A percentile compares a stretch with the other conserved stretches of the same genome.
Evolutionary conservation across 2,113 vertebrate species (phyloP).

Genomic region (Brevimyrus niger): DNA sequence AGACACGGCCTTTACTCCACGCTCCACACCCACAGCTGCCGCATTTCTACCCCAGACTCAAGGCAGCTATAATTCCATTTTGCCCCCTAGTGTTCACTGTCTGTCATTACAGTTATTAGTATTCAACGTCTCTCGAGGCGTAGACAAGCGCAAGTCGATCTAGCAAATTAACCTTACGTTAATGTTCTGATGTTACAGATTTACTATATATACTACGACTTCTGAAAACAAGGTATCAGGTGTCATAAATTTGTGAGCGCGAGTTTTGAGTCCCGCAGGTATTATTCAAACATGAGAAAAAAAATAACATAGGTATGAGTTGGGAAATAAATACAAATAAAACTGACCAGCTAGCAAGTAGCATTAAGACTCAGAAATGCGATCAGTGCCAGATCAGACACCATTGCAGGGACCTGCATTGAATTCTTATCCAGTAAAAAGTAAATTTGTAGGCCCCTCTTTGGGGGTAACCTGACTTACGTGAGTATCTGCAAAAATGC

Average conservation of each 20-base stretch:
- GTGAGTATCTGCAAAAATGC: neutral
- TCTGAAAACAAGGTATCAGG: neutral
- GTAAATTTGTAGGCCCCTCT: neutral
- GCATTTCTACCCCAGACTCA: neutral
- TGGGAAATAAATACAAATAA: neutral
- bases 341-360: neutral
- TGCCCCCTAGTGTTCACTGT: slow-evolving; percentile 9
- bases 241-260: neutral
- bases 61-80: neutral
- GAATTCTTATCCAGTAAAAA: neutral
- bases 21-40: neutral
- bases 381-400: neutral
- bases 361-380: neutral
- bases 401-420: neutral
- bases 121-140: neutral
- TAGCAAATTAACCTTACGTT: neutral
- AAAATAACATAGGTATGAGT: neutral
- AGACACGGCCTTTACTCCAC: neutral
- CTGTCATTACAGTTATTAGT: neutral
- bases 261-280: neutral
- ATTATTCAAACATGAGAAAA: neutral
- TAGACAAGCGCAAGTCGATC: neutral
- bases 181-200: neutral
- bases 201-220: neutral
- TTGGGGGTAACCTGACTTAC: neutral